Evolutionary conservation across 2,797 vertebrate species (phyloP), one percentile per base, ranked within the genome.

Genomic region (Falco columbarius): DNA sequence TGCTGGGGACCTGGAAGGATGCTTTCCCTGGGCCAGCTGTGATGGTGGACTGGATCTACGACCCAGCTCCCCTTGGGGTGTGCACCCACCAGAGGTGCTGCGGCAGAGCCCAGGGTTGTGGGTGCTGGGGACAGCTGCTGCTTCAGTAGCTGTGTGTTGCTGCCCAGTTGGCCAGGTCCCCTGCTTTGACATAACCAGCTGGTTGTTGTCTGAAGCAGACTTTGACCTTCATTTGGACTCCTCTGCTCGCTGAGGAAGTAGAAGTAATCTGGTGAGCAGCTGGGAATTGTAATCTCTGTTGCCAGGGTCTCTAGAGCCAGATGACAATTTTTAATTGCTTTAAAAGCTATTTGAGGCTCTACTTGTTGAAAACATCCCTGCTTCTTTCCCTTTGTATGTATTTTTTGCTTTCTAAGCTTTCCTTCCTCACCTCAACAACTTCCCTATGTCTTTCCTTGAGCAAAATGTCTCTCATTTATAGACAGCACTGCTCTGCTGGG

Each of bases 141-240:
- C 34, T 62, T 49, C 0, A 0, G 5, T 1, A 4, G 23, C 34
- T 61, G 7, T 0, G 0, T 36, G 12, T 13, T 47, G 21, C 65
- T 95, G 55, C 29, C 21, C 13, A 27, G 9, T 3, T 76, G 20
- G 16, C 26, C 6, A 26, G 7, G 34, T 44, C 11, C 22, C 27
- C 36, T 2, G 3, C 12, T 71, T 30, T 90, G 75, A 36, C 26
- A 20, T 10, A 59, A 54, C 21, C 14, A 20, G 7, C 21, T 55
- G 12, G 7, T 34, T 29, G 32, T 30, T 73, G 29, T 72, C 42
- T 70, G 68, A 80, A 47, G 61, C 18, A 71, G 47, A n/a, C 81
- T 89, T 86, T 52, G 42, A 77, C n/a, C 17, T 81, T 49, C 27
- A 10, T 59, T 80, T 23, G 22, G 27, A n/a, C 47, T 40, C 11